phyloP scores from a whole-genome alignment of 1,140 invertebrate species.

The Nephila pilipes region DNA sequence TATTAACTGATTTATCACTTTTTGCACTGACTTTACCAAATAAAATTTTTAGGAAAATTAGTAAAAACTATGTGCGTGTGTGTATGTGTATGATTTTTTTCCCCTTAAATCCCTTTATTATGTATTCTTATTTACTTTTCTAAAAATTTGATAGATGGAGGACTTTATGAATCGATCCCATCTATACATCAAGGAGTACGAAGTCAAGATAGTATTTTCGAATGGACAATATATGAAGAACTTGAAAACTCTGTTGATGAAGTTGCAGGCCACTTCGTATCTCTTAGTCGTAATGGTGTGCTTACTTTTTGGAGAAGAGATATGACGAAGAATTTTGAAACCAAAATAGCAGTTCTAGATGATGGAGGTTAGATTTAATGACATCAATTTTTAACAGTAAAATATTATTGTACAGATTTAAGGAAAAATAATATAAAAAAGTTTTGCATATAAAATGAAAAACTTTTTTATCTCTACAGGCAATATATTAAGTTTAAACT shows the following conservation, averaged over 20 bases:
- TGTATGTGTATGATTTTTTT: too few relatives aligned
- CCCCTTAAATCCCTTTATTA: too few relatives aligned
- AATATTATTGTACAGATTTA: too few relatives aligned
- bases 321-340: slow-evolving; percentile 54
- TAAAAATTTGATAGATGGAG: slow-evolving; percentile 38
- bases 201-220: slow-evolving; percentile 58
- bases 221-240: slow-evolving; percentile 47
- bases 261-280: slow-evolving; percentile 26
- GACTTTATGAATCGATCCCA: slow-evolving; percentile 13
- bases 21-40: too few relatives aligned
- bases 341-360: background rate
- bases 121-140: too few relatives aligned
- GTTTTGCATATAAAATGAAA: background rate
- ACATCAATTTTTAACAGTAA: too few relatives aligned
- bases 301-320: slow-evolving; percentile 47
- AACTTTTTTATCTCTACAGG: background rate
- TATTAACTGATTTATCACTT: too few relatives aligned
- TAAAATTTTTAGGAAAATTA: too few relatives aligned
- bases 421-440: too few relatives aligned
- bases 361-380: slow-evolving; percentile 31
- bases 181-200: slow-evolving; percentile 1
- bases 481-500: too few relatives aligned
- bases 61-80: too few relatives aligned
- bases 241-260: slow-evolving; percentile 11
- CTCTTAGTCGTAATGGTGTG: slow-evolving; percentile 41